A percentile compares a stretch with the other conserved stretches of the same genome.
These are phyloP conservation scores for Megaleporinus macrocephalus DNA, from an alignment of 2,113 vertebrate species.

Conservation along the genomic window DNA sequence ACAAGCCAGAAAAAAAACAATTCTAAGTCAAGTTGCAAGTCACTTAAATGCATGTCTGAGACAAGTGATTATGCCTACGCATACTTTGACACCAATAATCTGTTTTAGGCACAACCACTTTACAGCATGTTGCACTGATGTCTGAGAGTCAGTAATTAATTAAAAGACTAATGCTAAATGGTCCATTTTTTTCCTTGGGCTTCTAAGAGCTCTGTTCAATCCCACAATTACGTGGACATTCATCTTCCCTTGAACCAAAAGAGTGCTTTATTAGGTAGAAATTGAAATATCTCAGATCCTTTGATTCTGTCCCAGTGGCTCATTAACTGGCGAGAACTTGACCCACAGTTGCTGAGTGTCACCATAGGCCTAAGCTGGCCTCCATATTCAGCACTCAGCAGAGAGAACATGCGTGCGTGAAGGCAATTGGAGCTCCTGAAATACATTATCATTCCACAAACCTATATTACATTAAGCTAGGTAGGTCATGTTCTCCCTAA, in stretches of 20 bases:
- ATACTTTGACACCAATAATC: background rate
- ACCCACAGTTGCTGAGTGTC: background rate
- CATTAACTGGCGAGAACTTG: slow-evolving; percentile 9
- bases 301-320: background rate
- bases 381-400: background rate
- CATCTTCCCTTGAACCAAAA: background rate
- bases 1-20: too few species aligned
- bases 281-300: background rate
- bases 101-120: background rate
- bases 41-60: too few species aligned
- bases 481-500: background rate
- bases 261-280: background rate
- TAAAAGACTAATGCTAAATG: background rate
- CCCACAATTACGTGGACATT: background rate
- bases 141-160: background rate
- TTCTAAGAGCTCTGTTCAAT: background rate
- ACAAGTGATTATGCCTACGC: background rate
- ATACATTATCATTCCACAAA: slow-evolving; percentile 16
- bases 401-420: background rate
- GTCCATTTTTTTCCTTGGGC: background rate
- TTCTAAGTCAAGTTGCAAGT: too few species aligned
- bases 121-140: background rate
- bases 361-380: background rate
- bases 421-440: background rate
- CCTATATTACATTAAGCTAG: background rate